A percentile compares a stretch with the other conserved stretches of the same genome.
Evolutionary conservation across 2,888 invertebrate genomes (phyloP).

Genomic region (Galerucella pusilla): DNA sequence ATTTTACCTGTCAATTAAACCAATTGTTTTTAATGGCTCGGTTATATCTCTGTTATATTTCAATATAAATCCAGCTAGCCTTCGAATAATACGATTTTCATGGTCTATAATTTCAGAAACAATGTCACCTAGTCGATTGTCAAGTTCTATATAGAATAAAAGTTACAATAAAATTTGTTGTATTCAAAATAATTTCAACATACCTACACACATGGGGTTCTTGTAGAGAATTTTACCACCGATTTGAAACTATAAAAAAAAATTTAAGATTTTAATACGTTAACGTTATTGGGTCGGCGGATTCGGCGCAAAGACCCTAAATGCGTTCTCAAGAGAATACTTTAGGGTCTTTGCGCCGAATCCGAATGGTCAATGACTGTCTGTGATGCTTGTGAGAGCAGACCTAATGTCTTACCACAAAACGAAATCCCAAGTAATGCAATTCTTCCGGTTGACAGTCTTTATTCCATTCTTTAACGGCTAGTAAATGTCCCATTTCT

Average conservation of each 20-base stretch:
- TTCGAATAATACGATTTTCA: slow-evolving; percentile 78
- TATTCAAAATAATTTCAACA: slow-evolving; percentile 27
- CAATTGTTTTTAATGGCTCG: slow-evolving; percentile 58
- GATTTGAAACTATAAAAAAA: slow-evolving; percentile 59
- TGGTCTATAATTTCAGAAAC: slow-evolving; percentile 82
- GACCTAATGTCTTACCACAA: slow-evolving; percentile 68
- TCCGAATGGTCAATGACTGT: no score
- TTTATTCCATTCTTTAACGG: slow-evolving; percentile 75
- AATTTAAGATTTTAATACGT: neutral
- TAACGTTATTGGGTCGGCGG: no score
- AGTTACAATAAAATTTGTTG: neutral
- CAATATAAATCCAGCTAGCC: slow-evolving; percentile 58
- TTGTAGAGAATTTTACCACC: slow-evolving; percentile 61
- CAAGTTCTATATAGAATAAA: slow-evolving; percentile 70
- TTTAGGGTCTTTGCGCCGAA: no score
- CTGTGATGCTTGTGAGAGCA: no score
- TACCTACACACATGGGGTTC: slow-evolving; percentile 62
- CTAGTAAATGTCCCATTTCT: slow-evolving; percentile 82
- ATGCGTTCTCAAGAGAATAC: no score
- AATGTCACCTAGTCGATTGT: slow-evolving; percentile 81
- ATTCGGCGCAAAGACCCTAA: no score
- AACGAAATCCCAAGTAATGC: slow-evolving; percentile 75
- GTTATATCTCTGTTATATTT: slow-evolving; percentile 60
- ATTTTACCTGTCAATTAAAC: slow-evolving; percentile 60
- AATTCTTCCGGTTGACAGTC: slow-evolving; percentile 69